Percentiles rank a stretch among this genome's conserved stretches.
Evolutionary conservation across 1,140 invertebrate species (phyloP).

Genomic region (Brevipalpus yothersi): DNA sequence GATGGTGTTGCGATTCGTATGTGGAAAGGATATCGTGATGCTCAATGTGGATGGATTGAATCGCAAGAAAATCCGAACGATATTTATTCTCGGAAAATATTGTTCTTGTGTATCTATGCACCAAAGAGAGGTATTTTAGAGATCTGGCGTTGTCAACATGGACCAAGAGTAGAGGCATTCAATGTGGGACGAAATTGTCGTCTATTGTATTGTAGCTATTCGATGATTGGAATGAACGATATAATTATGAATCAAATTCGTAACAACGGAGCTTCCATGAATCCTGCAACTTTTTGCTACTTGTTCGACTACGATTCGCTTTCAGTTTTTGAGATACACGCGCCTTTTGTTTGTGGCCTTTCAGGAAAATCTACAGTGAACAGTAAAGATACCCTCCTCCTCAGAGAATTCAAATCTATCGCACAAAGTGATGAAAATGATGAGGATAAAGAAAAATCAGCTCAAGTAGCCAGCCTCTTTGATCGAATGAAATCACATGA

Average conservation of each 20-base stretch:
- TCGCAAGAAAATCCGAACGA: slow-evolving; percentile 31
- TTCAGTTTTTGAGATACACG: neutral
- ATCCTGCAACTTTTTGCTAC: neutral
- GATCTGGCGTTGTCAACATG: slow-evolving; percentile 51
- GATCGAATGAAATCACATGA: neutral
- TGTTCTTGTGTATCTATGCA: slow-evolving; percentile 63
- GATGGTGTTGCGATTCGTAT: slow-evolving; percentile 52
- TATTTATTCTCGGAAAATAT: slow-evolving; percentile 25
- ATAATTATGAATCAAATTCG: neutral
- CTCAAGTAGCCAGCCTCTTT: neutral
- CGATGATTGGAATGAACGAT: slow-evolving; percentile 6
- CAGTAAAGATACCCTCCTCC: slow-evolving; percentile 48
- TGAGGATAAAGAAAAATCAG: neutral
- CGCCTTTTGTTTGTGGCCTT: slow-evolving; percentile 10
- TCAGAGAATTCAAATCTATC: slow-evolving; percentile 33
- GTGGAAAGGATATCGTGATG: slow-evolving; percentile 79
- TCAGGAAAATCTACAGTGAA: slow-evolving; percentile 25
- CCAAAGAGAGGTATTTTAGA: slow-evolving; percentile 56
- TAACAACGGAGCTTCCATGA: neutral
- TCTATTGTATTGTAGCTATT: slow-evolving; percentile 3
- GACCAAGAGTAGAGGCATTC: slow-evolving; percentile 65
- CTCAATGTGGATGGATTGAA: slow-evolving; percentile 70
- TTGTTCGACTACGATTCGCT: slow-evolving; percentile 2
- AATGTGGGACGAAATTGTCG: slow-evolving; percentile 38
- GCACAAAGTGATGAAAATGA: neutral